phyloP scores from a whole-genome alignment of 1,140 invertebrate species.

The Callitettix versicolor region DNA sequence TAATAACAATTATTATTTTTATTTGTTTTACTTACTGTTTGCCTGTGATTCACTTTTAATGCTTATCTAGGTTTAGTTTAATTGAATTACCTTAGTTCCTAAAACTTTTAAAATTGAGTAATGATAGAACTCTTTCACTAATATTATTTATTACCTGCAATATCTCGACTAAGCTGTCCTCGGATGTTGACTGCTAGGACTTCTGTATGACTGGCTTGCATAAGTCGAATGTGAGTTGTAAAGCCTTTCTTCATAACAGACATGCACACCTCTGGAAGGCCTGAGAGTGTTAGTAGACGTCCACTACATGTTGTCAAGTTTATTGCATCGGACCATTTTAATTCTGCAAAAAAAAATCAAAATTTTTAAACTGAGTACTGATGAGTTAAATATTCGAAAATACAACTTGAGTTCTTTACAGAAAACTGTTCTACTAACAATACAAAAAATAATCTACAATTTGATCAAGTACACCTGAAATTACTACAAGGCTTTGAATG shows the following conservation, averaged over 20 bases:
- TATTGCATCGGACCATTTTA: conserved; percentile 24
- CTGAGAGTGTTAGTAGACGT: conserved; percentile 22
- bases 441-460: not conserved
- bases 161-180: conserved; percentile 11
- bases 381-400: not conserved
- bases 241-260: conserved; percentile 21
- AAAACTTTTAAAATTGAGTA: too few species aligned
- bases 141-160: too few species aligned
- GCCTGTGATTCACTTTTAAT: too few species aligned
- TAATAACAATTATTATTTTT: too few species aligned
- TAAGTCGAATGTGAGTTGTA: conserved; percentile 23
- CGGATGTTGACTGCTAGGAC: conserved; percentile 25
- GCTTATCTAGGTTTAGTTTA: too few species aligned
- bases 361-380: not conserved
- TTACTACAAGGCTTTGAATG: too few species aligned
- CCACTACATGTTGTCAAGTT: conserved; percentile 19
- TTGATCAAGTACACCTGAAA: too few species aligned
- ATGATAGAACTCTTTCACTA: too few species aligned
- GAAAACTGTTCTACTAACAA: not conserved
- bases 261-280: conserved; percentile 23
- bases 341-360: conserved; percentile 10
- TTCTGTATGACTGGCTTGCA: conserved; percentile 24
- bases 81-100: too few species aligned
- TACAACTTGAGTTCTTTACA: not conserved
- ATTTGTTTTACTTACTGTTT: too few species aligned